These are phyloP conservation scores for Cylindroiulus punctatus DNA, from an alignment of 2,888 invertebrate genomes.

Conservation along the genomic window DNA sequence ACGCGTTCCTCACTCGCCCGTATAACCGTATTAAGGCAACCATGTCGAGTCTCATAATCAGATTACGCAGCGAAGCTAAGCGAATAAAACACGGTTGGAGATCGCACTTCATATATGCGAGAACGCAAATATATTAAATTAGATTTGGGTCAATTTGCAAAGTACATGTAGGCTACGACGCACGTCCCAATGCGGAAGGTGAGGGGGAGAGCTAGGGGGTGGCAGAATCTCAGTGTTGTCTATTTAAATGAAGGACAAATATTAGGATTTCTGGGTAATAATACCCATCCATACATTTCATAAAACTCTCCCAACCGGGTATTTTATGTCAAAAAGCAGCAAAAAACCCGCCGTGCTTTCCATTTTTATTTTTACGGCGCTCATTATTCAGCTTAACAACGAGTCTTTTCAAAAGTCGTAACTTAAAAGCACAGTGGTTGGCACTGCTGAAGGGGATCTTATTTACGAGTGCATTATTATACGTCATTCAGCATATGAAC, in stretches of 20 bases:
- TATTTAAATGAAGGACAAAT: neutral
- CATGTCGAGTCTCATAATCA: neutral
- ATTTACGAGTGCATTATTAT: conserved; percentile 13
- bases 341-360: neutral
- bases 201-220: too few species aligned
- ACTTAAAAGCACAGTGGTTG: conserved; percentile 7
- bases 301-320: neutral
- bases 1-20: neutral
- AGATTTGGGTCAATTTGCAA: too few species aligned
- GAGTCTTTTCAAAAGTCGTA: conserved; percentile 42
- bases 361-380: conserved; percentile 39
- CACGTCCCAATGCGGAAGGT: too few species aligned
- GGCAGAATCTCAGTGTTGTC: neutral
- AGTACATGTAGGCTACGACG: too few species aligned
- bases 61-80: neutral
- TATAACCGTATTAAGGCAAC: neutral
- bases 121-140: neutral
- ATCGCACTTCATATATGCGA: neutral
- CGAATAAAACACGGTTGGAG: neutral
- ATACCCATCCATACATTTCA: neutral
- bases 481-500: neutral
- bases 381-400: conserved; percentile 51
- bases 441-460: neutral
- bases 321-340: neutral
- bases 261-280: too few species aligned